Percentiles rank a stretch among this genome's conserved stretches.
These are phyloP conservation scores for Athene noctua DNA, from an alignment of 2,113 vertebrate genomes.

Conservation along the genomic window DNA sequence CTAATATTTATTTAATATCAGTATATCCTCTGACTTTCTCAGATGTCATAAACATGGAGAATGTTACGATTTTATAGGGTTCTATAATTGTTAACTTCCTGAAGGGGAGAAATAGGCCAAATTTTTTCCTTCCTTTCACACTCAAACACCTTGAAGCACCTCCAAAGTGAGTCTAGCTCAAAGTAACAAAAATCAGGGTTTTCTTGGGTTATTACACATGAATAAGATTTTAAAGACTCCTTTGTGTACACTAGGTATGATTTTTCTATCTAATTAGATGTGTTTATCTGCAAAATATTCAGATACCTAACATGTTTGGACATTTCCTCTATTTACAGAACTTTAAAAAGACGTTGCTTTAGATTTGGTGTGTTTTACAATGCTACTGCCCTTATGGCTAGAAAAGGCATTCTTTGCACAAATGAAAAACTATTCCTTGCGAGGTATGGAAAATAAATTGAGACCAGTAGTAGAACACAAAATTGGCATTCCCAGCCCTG, in stretches of 20 bases:
- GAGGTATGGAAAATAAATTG: background rate
- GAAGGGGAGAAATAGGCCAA: background rate
- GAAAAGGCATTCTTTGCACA: background rate
- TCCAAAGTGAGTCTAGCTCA: background rate
- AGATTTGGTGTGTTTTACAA: background rate
- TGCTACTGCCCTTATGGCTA: background rate
- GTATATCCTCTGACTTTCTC: background rate
- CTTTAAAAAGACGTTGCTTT: background rate
- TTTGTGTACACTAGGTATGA: constrained; percentile 1
- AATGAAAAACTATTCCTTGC: background rate
- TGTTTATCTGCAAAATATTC: background rate
- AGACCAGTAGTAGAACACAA: background rate
- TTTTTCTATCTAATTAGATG: background rate
- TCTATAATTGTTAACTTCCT: background rate
- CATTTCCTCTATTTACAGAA: background rate
- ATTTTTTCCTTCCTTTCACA: background rate
- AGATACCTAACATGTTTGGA: background rate
- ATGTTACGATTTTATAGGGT: background rate
- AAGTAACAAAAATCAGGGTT: background rate
- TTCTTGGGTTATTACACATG: background rate
- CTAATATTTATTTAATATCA: background rate
- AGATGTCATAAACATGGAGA: background rate
- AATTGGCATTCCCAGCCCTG: background rate
- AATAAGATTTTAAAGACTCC: background rate
- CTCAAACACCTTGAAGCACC: background rate